These are phyloP conservation scores for Acronicta aceris DNA, from an alignment of 2,888 invertebrate genomes.

Conservation along the genomic window DNA sequence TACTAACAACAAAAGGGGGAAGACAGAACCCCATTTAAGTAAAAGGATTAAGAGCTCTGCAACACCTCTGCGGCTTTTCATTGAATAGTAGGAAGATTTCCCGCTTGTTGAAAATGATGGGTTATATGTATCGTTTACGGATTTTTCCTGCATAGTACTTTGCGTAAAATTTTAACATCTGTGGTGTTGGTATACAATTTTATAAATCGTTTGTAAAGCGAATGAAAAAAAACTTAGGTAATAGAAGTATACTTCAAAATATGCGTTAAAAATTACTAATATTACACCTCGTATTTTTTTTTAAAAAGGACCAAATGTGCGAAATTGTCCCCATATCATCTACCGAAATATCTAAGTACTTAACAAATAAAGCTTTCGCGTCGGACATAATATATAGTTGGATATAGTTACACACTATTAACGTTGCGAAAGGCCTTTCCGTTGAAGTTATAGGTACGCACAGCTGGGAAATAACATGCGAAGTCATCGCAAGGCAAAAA, in stretches of 20 bases:
- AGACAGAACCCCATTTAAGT: slow-evolving; percentile 65
- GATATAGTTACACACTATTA: slow-evolving; percentile 44
- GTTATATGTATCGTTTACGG: too few relatives aligned
- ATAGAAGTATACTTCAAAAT: too few relatives aligned
- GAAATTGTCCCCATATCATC: slow-evolving; percentile 57
- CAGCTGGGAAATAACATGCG: slow-evolving; percentile 48
- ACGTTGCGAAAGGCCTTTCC: slow-evolving; percentile 34
- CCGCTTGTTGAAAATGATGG: too few relatives aligned
- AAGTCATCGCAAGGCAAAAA: slow-evolving; percentile 26
- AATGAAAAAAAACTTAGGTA: too few relatives aligned
- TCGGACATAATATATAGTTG: slow-evolving; percentile 32
- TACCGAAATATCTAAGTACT: slow-evolving; percentile 29
- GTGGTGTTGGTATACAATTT: too few relatives aligned
- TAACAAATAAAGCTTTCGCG: slow-evolving; percentile 29
- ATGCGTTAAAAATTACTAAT: too few relatives aligned
- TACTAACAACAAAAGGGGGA: slow-evolving; percentile 49
- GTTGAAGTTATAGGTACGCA: slow-evolving; percentile 35
- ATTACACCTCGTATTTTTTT: too few relatives aligned
- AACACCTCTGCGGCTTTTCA: slow-evolving; percentile 55
- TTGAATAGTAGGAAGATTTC: slow-evolving; percentile 34
- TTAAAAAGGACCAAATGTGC: slow-evolving; percentile 51
- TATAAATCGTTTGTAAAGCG: too few relatives aligned
- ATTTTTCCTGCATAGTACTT: too few relatives aligned
- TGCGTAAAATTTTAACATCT: too few relatives aligned
- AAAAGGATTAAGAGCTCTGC: slow-evolving; percentile 67